phyloP scores from a whole-genome alignment of 2,888 invertebrate genomes.

The Petrolisthes cinctipes region DNA sequence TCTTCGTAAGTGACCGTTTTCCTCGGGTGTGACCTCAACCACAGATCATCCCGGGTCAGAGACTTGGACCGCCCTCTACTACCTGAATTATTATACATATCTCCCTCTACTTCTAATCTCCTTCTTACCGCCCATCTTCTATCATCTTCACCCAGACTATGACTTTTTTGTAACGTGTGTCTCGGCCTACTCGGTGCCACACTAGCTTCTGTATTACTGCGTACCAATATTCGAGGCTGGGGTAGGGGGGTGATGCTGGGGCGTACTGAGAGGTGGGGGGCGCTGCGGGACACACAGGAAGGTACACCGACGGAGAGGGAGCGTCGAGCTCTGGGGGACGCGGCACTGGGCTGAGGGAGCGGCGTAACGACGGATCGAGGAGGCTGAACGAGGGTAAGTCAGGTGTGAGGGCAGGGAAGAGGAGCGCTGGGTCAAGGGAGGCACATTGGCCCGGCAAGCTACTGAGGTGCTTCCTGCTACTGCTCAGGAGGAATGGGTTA shows the following conservation, averaged over 20 bases:
- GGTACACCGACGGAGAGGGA: slow-evolving; percentile 50
- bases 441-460: slow-evolving; percentile 57
- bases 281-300: slow-evolving; percentile 49
- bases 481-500: slow-evolving; percentile 58
- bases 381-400: slow-evolving; percentile 42
- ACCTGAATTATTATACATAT: slow-evolving; percentile 9
- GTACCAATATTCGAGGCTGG: slow-evolving; percentile 30
- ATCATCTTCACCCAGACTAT: slow-evolving; percentile 48
- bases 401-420: slow-evolving; percentile 40
- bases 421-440: slow-evolving; percentile 46
- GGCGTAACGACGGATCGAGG: slow-evolving; percentile 29
- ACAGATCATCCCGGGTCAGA: slow-evolving; percentile 46
- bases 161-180: slow-evolving; percentile 48
- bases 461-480: slow-evolving; percentile 62
- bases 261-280: slow-evolving; percentile 38
- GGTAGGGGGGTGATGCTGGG: slow-evolving; percentile 36
- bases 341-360: slow-evolving; percentile 47
- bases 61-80: slow-evolving; percentile 40
- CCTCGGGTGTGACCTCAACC: slow-evolving; percentile 34
- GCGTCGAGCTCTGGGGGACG: slow-evolving; percentile 44
- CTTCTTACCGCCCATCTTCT: slow-evolving; percentile 30
- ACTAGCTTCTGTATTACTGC: slow-evolving; percentile 46
- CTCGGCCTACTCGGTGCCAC: slow-evolving; percentile 30
- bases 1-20: slow-evolving; percentile 58
- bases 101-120: slow-evolving; percentile 15